Conservation (phyloP, 2,888 invertebrate genomes). For the Heliconius ismenius region DNA sequence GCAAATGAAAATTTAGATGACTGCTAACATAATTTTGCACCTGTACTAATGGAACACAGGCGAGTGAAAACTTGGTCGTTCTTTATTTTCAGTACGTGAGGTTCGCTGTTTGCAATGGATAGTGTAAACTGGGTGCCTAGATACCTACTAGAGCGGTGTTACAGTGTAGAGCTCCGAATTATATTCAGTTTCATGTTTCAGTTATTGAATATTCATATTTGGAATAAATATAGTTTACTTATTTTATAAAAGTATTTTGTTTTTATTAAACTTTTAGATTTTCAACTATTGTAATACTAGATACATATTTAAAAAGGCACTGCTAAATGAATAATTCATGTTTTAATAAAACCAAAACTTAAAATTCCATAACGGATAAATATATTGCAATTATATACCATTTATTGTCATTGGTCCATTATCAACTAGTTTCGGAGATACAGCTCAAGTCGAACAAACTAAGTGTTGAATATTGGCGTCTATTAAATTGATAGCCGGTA, state of each 20-base stretch:
- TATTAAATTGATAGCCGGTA: constrained; percentile 22
- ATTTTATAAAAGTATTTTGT: neutral
- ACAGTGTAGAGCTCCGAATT: neutral
- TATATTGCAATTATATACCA: constrained; percentile 20
- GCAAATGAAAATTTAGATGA: constrained; percentile 39
- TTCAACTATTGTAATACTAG: neutral
- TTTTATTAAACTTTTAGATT: neutral
- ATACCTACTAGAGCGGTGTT: neutral
- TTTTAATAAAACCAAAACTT: no score
- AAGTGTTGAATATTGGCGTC: constrained; percentile 24
- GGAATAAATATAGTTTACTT: neutral
- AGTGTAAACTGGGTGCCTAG: constrained; percentile 9
- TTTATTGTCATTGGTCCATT: constrained; percentile 54
- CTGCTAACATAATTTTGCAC: constrained; percentile 39
- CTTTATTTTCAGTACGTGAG: constrained; percentile 38
- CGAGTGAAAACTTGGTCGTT: constrained; percentile 26
- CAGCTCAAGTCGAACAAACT: neutral
- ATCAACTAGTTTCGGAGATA: constrained; percentile 39
- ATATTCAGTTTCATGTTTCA: neutral
- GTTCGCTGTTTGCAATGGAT: constrained; percentile 27
- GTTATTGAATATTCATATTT: neutral
- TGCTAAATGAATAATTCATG: no score
- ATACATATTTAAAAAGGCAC: neutral
- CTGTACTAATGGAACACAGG: constrained; percentile 44
- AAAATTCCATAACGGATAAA: neutral